Percentiles rank a stretch among this genome's conserved stretches.
Conservation (phyloP, 2,113 vertebrate genomes). For the Brachyhypopomus gauderio region DNA sequence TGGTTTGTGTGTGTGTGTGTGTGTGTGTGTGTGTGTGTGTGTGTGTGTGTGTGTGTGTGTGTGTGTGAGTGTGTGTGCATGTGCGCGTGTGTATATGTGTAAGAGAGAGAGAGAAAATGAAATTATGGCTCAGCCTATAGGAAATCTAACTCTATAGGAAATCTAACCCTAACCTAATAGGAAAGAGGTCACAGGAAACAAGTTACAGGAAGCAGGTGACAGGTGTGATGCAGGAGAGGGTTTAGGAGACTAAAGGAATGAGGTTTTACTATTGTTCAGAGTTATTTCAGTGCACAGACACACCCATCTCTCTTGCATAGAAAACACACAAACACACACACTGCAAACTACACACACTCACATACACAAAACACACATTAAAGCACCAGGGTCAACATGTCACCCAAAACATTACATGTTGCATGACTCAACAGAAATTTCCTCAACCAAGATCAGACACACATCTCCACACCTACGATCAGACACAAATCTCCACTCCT, state of each 20-base stretch:
- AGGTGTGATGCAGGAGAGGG: conserved; percentile 13
- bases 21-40: background rate
- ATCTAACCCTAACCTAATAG: too few relatives aligned
- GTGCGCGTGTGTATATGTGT: background rate
- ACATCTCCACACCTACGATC: too few relatives aligned
- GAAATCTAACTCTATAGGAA: too few relatives aligned
- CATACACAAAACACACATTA: conserved; percentile 19
- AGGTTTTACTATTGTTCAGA: conserved; percentile 32
- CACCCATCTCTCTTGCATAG: background rate
- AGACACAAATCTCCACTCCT: too few relatives aligned
- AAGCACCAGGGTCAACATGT: conserved; percentile 1
- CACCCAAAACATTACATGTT: background rate
- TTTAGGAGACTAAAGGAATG: conserved; percentile 21
- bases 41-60: background rate
- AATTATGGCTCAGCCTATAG: too few relatives aligned
- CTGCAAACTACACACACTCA: background rate
- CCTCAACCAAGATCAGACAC: too few relatives aligned
- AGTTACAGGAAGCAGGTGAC: too few relatives aligned
- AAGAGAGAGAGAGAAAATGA: too few relatives aligned
- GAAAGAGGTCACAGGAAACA: too few relatives aligned
- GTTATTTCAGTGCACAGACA: conserved; percentile 38
- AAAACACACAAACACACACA: too few relatives aligned
- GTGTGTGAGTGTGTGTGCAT: background rate
- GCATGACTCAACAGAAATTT: conserved; percentile 2
- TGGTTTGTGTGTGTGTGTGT: background rate